These are phyloP conservation scores for Myrmophylax atrothorax DNA, from an alignment of 2,113 vertebrate species.

Conservation along the genomic window DNA sequence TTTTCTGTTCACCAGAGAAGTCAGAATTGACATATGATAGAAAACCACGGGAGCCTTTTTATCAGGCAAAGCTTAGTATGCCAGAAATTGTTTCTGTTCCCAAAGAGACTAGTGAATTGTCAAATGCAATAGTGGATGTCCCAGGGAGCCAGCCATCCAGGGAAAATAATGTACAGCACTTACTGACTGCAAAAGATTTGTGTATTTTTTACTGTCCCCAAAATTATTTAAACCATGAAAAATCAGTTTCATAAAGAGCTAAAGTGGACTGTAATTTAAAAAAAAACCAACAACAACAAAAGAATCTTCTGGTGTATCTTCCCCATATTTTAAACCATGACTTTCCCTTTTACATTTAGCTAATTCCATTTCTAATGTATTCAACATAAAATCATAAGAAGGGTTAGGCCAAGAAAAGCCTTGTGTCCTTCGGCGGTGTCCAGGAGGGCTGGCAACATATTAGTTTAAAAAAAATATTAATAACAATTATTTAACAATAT, in stretches of 20 bases:
- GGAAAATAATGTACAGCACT: slow-evolving; percentile 31
- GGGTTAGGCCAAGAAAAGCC: neutral
- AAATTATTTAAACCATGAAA: neutral
- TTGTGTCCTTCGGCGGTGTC: neutral
- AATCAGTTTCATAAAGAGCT: neutral
- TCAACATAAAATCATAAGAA: neutral
- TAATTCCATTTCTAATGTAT: neutral
- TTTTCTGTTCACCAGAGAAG: neutral
- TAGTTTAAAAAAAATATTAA: neutral
- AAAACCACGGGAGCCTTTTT: neutral
- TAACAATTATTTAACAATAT: neutral
- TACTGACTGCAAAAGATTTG: neutral
- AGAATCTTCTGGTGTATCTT: neutral
- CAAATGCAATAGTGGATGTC: slow-evolving; percentile 19
- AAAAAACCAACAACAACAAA: neutral
- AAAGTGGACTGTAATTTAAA: neutral
- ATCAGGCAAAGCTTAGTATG: neutral
- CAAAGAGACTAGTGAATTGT: slow-evolving; percentile 15
- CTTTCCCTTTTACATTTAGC: neutral
- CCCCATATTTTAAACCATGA: neutral
- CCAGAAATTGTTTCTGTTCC: slow-evolving; percentile 29
- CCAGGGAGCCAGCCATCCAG: neutral
- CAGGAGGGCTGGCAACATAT: neutral
- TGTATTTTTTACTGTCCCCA: neutral
- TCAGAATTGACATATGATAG: neutral